Conservation (phyloP, 2,888 invertebrate species). For the Achlya flavicornis region DNA sequence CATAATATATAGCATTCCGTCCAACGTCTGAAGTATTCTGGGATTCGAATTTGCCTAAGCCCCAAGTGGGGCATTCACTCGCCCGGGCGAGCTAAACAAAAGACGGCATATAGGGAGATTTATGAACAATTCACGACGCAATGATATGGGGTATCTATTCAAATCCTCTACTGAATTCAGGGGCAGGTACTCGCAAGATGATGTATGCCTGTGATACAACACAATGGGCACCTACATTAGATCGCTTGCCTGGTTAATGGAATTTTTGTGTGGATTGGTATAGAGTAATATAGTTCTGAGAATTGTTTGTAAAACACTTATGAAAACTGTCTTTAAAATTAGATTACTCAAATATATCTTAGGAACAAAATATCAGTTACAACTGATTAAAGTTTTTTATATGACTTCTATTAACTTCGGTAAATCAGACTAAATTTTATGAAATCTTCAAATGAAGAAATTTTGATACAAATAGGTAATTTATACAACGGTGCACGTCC, state of each 20-base stretch:
- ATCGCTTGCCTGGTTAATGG: slow-evolving; percentile 43
- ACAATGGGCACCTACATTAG: slow-evolving; percentile 56
- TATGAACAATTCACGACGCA: slow-evolving; percentile 78
- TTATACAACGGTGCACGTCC: slow-evolving; percentile 34
- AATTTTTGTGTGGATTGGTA: slow-evolving; percentile 39
- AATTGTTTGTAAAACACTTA: no score
- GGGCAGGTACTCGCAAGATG: slow-evolving; percentile 65
- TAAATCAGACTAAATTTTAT: no score
- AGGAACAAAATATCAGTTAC: no score
- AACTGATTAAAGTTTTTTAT: no score
- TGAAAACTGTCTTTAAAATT: no score
- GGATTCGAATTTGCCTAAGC: slow-evolving; percentile 62
- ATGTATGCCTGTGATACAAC: slow-evolving; percentile 60
- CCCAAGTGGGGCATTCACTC: slow-evolving; percentile 55
- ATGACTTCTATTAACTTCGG: no score
- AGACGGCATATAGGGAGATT: slow-evolving; percentile 74
- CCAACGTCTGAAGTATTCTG: slow-evolving; percentile 45
- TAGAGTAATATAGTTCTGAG: not conserved
- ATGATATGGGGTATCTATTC: slow-evolving; percentile 79
- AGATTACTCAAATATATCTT: no score
- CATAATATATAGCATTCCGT: slow-evolving; percentile 34
- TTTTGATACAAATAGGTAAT: not conserved
- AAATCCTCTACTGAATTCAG: slow-evolving; percentile 67
- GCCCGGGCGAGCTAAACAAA: slow-evolving; percentile 68
- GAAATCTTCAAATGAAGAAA: no score